These are phyloP conservation scores for Cloeon dipterum DNA, from an alignment of 2,888 invertebrate genomes.

Conservation along the genomic window DNA sequence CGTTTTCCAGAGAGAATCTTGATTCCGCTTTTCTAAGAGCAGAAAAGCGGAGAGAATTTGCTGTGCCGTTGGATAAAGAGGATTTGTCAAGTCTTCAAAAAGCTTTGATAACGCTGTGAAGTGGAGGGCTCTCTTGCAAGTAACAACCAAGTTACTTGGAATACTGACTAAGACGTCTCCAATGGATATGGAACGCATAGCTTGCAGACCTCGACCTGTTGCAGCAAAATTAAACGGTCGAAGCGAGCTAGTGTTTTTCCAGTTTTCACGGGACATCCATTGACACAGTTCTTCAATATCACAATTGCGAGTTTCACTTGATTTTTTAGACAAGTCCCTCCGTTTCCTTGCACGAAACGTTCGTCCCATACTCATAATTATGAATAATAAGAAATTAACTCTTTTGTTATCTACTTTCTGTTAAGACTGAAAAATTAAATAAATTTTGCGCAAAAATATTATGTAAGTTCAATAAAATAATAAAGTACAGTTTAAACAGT, in stretches of 20 bases:
- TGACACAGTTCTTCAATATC: neutral
- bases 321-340: no score
- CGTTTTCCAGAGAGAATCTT: constrained; percentile 29
- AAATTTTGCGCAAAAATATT: no score
- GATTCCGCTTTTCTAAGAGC: constrained; percentile 35
- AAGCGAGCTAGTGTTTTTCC: constrained; percentile 30
- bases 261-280: constrained; percentile 28
- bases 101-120: constrained; percentile 11
- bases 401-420: no score
- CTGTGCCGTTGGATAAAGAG: constrained; percentile 28
- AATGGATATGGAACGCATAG: constrained; percentile 26
- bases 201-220: constrained; percentile 54
- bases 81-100: constrained; percentile 9
- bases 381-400: no score
- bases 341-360: neutral
- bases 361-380: no score
- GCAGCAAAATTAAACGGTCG: constrained; percentile 30
- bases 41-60: constrained; percentile 52
- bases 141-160: constrained; percentile 25
- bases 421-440: no score
- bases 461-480: no score
- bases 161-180: constrained; percentile 31
- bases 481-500: no score
- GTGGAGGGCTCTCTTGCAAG: constrained; percentile 16
- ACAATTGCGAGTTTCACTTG: no score